A percentile compares a stretch with the other conserved stretches of the same genome.
Evolutionary conservation across 37 sponge, comb jelly and placozoan genomes (phyloP).

Genomic region (Geodia barretti): DNA sequence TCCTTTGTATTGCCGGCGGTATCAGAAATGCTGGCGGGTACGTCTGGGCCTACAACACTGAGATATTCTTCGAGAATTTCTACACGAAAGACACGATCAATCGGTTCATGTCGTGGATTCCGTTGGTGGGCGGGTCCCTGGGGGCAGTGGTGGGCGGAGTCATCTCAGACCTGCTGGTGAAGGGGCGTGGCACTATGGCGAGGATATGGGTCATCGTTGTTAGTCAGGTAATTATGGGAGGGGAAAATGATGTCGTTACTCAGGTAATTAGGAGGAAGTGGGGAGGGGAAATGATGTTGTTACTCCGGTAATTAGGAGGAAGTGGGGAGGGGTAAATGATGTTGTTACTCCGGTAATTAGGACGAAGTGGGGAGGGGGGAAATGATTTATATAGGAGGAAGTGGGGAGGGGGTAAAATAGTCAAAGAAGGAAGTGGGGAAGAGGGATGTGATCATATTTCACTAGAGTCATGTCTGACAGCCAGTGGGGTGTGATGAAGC

Average conservation of each 20-base stretch:
- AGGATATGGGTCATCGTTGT: conserved; percentile 81
- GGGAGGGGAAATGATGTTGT: neutral
- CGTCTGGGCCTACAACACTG: conserved; percentile 87
- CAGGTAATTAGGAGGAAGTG: neutral
- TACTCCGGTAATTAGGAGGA: too few relatives aligned
- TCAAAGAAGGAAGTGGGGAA: too few relatives aligned
- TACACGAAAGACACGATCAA: conserved; percentile 15
- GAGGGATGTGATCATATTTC: too few relatives aligned
- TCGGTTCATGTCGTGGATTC: conserved; percentile 74
- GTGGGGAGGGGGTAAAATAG: too few relatives aligned
- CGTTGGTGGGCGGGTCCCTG: conserved; percentile 76
- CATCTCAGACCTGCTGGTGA: conserved; percentile 68
- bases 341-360: neutral
- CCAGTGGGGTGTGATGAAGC: too few relatives aligned
- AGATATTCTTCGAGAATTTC: conserved; percentile 64
- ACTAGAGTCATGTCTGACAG: too few relatives aligned
- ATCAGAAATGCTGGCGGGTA: conserved; percentile 86
- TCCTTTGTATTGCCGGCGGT: conserved; percentile 82
- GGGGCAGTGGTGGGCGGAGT: conserved; percentile 79
- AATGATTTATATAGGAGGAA: too few relatives aligned
- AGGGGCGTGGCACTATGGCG: conserved; percentile 38
- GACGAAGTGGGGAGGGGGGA: neutral
- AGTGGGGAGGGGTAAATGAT: neutral
- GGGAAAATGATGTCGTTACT: neutral
- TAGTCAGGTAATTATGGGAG: conserved; percentile 65